Percentiles rank a stretch among this genome's conserved stretches.
Conservation (phyloP, 2,797 vertebrate species). For the Aldrovandia affinis region DNA sequence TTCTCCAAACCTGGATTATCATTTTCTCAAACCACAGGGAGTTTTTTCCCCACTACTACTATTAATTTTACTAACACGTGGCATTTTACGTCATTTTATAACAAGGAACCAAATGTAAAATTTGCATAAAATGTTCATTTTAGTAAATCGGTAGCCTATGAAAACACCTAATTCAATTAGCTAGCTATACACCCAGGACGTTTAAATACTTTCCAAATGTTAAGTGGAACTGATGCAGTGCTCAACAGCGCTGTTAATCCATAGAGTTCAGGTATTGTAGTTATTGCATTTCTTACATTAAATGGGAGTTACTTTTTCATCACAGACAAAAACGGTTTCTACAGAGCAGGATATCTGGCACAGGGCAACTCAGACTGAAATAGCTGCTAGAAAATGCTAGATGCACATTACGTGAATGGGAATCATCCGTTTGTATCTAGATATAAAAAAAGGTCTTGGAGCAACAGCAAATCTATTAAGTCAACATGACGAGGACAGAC, state of each 20-base stretch:
- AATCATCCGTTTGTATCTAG: not conserved
- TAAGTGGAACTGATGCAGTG: not conserved
- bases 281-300: constrained; percentile 27
- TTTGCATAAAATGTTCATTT: constrained; percentile 4
- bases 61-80: not conserved
- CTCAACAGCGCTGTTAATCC: not conserved
- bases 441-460: not conserved
- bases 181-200: not conserved
- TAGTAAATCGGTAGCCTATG: not conserved
- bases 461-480: not conserved
- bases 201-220: constrained; percentile 14
- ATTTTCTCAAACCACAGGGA: constrained; percentile 5
- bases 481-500: constrained; percentile 11
- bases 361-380: not conserved
- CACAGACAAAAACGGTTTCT: not conserved
- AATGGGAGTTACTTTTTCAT: not conserved
- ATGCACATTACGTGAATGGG: not conserved
- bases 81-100: not conserved
- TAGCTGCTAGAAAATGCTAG: not conserved
- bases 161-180: constrained; percentile 1
- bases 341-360: not conserved
- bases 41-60: not conserved
- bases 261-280: not conserved
- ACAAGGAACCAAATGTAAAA: not conserved
- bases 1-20: not conserved